Conservation (phyloP, 2,888 invertebrate species). For the Callyntrura sp. region DNA sequence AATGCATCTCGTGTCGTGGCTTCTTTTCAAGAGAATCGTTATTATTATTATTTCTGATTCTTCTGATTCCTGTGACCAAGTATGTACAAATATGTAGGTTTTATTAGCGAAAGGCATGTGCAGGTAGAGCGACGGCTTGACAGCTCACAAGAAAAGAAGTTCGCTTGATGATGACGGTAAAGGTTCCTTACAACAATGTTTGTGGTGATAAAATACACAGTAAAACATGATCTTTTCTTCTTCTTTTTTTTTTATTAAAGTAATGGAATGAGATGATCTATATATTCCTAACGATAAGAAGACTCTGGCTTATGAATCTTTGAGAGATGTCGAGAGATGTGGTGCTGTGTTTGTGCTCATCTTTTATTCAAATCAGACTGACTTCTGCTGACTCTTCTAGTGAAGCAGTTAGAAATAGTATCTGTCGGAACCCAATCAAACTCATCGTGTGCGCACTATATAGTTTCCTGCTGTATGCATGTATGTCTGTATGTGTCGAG, state of each 20-base stretch:
- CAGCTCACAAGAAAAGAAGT: conserved; percentile 69
- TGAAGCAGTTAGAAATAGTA: conserved; percentile 37
- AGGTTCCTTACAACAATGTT: conserved; percentile 37
- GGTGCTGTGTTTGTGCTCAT: conserved; percentile 43
- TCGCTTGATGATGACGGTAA: conserved; percentile 63
- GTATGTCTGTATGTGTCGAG: no score
- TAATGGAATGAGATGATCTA: conserved; percentile 60
- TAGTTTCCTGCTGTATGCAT: no score
- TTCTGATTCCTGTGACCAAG: conserved; percentile 73
- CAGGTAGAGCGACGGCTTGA: conserved; percentile 61
- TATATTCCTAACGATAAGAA: conserved; percentile 58
- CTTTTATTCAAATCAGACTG: conserved; percentile 71
- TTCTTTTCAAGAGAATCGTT: conserved; percentile 61
- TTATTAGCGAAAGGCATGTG: conserved; percentile 59
- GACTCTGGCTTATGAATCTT: conserved; percentile 9
- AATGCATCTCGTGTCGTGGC: conserved; percentile 45
- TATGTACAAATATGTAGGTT: conserved; percentile 75
- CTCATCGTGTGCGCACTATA: conserved; percentile 6
- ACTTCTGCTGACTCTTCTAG: conserved; percentile 48
- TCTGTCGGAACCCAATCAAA: conserved; percentile 59
- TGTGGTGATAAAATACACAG: conserved; percentile 20
- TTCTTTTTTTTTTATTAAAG: conserved; percentile 54
- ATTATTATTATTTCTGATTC: conserved; percentile 59
- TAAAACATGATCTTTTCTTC: conserved; percentile 53
- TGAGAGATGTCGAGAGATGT: conserved; percentile 41